Conservation (phyloP, 2,113 vertebrate species). For the Uria aalge region DNA sequence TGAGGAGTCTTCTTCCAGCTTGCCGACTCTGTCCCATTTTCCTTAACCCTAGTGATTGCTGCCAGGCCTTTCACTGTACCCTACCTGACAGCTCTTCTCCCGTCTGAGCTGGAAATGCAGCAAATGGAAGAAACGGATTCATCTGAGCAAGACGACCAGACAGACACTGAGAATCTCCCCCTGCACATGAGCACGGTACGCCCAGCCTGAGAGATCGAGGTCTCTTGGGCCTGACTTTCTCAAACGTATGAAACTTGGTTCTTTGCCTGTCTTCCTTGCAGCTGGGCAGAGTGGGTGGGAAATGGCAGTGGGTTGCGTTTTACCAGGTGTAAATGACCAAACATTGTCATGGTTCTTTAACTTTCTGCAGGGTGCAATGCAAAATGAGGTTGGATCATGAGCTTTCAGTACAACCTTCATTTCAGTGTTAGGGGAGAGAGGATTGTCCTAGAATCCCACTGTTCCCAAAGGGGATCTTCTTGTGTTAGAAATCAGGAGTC, state of each 20-base stretch:
- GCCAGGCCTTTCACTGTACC: slow-evolving; percentile 88
- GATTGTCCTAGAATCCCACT: background rate
- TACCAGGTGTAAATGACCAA: background rate
- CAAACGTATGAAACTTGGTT: background rate
- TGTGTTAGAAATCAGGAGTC: background rate
- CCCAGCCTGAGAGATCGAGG: background rate
- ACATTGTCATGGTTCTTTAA: background rate
- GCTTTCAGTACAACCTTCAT: background rate
- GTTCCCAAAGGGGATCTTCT: background rate
- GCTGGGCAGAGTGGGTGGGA: background rate
- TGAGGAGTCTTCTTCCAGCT: background rate
- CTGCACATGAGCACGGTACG: slow-evolving; percentile 82
- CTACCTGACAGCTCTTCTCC: slow-evolving; percentile 93
- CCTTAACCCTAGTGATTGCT: slow-evolving; percentile 85
- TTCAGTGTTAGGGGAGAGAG: background rate
- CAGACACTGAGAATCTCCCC: slow-evolving; percentile 87
- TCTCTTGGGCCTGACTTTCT: background rate
- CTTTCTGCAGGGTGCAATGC: background rate
- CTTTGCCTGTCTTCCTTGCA: background rate
- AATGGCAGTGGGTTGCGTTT: background rate
- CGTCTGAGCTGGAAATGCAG: slow-evolving; percentile 95
- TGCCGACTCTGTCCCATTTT: background rate
- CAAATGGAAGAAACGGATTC: slow-evolving; percentile 96
- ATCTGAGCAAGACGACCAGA: slow-evolving; percentile 96
- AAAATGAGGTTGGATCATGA: background rate